Evolutionary conservation across 2,888 invertebrate genomes (phyloP).

Genomic region (Oscheius myriophilus): DNA sequence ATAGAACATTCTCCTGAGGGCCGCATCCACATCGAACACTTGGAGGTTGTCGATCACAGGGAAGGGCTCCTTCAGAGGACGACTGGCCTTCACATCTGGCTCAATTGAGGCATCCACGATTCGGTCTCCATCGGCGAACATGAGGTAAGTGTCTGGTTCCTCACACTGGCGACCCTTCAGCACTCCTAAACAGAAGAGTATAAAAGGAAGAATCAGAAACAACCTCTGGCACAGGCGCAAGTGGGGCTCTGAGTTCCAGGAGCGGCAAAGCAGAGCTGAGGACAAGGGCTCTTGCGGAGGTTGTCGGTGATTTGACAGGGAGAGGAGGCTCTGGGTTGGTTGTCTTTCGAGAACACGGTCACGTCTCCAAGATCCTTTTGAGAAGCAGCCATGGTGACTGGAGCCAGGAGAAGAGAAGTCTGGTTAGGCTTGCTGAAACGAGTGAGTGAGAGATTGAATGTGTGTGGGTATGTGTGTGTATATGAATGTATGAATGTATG

Average conservation of each 20-base stretch:
- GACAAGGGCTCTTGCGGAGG: constrained; percentile 76
- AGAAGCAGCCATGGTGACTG: constrained; percentile 74
- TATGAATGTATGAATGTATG: no score
- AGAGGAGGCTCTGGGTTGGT: constrained; percentile 79
- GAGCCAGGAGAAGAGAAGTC: constrained; percentile 61
- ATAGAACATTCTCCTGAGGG: constrained; percentile 60
- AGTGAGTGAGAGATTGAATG: background rate
- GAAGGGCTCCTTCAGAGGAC: constrained; percentile 55
- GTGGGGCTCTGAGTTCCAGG: constrained; percentile 78
- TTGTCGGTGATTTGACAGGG: constrained; percentile 70
- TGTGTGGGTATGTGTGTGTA: no score
- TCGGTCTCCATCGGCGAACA: constrained; percentile 92
- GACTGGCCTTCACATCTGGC: constrained; percentile 47
- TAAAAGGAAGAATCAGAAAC: background rate
- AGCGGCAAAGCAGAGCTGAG: constrained; percentile 93
- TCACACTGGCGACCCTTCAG: constrained; percentile 74
- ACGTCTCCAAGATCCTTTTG: constrained; percentile 87
- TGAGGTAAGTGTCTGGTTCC: constrained; percentile 86
- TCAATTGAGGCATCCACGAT: constrained; percentile 86
- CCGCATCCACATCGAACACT: constrained; percentile 70
- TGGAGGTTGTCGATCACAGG: constrained; percentile 64
- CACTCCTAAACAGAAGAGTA: constrained; percentile 75
- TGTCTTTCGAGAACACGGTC: constrained; percentile 86
- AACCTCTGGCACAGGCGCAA: constrained; percentile 86
- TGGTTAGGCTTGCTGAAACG: constrained; percentile 55